Evolutionary conservation across 2,888 invertebrate species (phyloP).

Genomic region (Trichopoda pennipes): DNA sequence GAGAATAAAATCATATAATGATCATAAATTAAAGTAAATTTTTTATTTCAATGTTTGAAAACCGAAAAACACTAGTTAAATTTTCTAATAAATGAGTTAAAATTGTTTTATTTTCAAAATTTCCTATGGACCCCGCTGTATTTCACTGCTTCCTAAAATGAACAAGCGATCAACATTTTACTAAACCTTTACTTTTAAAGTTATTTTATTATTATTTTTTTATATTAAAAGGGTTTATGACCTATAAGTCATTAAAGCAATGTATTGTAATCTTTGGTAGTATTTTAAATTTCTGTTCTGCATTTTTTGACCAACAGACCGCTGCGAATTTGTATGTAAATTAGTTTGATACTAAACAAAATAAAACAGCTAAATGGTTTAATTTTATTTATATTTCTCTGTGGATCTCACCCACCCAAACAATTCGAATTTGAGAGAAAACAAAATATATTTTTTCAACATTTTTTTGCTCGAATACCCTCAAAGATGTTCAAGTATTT

Average conservation of each 20-base stretch:
- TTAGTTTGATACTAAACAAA: conserved; percentile 63
- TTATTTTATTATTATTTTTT: background rate
- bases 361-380: conserved; percentile 36
- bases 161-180: conserved; percentile 52
- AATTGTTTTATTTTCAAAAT: conserved; percentile 17
- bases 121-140: conserved; percentile 18
- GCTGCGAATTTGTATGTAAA: conserved; percentile 72
- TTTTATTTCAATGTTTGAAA: conserved; percentile 52
- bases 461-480: conserved; percentile 54
- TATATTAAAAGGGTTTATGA: conserved; percentile 59
- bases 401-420: background rate
- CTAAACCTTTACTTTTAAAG: conserved; percentile 37
- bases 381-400: background rate
- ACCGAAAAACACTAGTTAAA: conserved; percentile 49
- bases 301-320: conserved; percentile 70
- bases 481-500: conserved; percentile 40
- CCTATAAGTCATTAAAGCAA: conserved; percentile 52
- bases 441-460: conserved; percentile 20
- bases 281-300: conserved; percentile 52
- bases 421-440: conserved; percentile 24
- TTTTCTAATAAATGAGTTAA: conserved; percentile 63
- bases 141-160: conserved; percentile 17
- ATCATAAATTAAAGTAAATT: conserved; percentile 59
- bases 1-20: conserved; percentile 56
- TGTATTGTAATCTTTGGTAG: conserved; percentile 19